phyloP scores from a whole-genome alignment of 2,888 invertebrate species.

The Lamellibrachia columna region DNA sequence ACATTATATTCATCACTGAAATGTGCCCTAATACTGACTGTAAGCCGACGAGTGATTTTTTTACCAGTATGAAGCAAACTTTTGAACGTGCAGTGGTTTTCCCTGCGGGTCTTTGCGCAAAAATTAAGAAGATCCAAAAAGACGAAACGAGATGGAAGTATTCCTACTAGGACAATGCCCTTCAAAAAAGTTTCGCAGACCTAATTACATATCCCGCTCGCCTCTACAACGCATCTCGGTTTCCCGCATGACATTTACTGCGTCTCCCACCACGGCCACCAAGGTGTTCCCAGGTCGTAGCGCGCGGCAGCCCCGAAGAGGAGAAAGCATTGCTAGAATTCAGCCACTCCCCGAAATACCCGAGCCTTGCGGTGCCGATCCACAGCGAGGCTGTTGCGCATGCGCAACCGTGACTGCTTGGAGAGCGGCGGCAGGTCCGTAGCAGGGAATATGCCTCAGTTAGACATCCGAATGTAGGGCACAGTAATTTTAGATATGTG shows the following conservation, averaged over 20 bases:
- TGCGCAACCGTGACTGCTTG: neutral
- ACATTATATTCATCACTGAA: too few relatives aligned
- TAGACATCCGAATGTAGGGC: too few relatives aligned
- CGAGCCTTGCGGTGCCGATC: neutral
- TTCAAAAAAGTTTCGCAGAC: neutral
- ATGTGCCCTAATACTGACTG: neutral
- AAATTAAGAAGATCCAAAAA: neutral
- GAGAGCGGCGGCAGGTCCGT: neutral
- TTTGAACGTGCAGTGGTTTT: neutral
- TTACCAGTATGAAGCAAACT: neutral
- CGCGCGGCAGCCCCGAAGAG: neutral
- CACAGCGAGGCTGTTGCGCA: neutral
- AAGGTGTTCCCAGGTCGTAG: neutral
- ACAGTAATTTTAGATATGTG: too few relatives aligned
- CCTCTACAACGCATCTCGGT: neutral
- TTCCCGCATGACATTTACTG: neutral
- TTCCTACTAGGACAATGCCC: neutral
- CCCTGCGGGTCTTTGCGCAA: neutral
- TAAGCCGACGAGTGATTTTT: neutral
- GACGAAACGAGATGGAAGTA: neutral
- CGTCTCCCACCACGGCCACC: neutral
- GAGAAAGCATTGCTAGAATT: neutral
- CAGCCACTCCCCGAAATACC: neutral
- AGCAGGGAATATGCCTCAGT: neutral
- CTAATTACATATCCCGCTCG: neutral